Conservation (phyloP, 2,797 vertebrate species). For the Catostomus latipinnis region DNA sequence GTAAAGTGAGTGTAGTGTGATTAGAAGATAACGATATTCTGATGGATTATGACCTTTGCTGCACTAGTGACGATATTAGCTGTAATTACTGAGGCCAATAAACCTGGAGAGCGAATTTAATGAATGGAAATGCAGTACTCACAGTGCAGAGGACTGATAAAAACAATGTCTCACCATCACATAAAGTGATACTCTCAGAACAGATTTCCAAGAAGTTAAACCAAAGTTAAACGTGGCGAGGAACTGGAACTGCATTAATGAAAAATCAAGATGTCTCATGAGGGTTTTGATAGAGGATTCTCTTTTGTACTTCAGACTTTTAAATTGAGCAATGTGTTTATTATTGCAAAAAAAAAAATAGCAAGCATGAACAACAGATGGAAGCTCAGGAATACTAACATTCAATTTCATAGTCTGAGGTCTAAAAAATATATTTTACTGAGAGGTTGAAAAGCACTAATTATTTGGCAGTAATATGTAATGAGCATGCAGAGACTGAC, state of each 20-base stretch:
- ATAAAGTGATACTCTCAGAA: slow-evolving; percentile 30
- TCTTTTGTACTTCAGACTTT: neutral
- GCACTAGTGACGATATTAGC: slow-evolving; percentile 77
- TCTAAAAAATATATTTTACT: slow-evolving; percentile 61
- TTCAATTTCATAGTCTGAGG: slow-evolving; percentile 8
- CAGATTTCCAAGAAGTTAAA: neutral
- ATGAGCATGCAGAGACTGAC: slow-evolving; percentile 74
- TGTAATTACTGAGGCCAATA: slow-evolving; percentile 76
- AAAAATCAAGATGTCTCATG: neutral
- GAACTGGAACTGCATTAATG: slow-evolving; percentile 2
- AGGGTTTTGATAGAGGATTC: neutral
- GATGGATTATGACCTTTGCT: slow-evolving; percentile 82
- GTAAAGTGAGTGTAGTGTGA: slow-evolving; percentile 68
- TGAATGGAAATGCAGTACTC: slow-evolving; percentile 15
- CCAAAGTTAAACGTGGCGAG: slow-evolving; percentile 2
- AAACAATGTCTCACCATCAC: slow-evolving; percentile 35
- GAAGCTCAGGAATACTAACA: slow-evolving; percentile 23
- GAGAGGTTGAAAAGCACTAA: slow-evolving; percentile 64
- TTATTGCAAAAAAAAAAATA: neutral
- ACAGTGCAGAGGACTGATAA: slow-evolving; percentile 75
- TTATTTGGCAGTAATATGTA: slow-evolving; percentile 74
- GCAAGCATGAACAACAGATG: neutral
- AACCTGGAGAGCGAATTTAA: slow-evolving; percentile 45
- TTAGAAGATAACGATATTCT: slow-evolving; percentile 78
- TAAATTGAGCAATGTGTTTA: neutral